Evolutionary conservation across 2,113 vertebrate species (phyloP).

Genomic region (Cynopterus brachyotis): DNA sequence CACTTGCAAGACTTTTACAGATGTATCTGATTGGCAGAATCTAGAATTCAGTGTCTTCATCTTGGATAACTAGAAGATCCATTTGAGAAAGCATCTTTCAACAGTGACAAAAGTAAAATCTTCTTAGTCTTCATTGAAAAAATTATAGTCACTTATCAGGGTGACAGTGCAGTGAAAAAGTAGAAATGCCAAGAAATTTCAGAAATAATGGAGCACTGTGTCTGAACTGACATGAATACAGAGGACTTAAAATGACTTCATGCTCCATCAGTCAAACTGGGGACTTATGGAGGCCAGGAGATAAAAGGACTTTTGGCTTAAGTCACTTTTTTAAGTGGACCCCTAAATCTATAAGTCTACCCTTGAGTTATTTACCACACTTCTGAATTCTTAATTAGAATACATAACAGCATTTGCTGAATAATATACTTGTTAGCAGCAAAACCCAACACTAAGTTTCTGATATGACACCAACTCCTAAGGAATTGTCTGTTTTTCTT

Average conservation of each 20-base stretch:
- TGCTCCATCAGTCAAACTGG: neutral
- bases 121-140: neutral
- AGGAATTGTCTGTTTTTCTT: neutral
- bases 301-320: neutral
- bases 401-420: neutral
- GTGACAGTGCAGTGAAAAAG: neutral
- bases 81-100: neutral
- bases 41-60: neutral
- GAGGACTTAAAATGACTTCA: neutral
- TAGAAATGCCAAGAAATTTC: neutral
- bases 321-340: neutral
- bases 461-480: neutral
- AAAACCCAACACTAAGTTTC: neutral
- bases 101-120: neutral
- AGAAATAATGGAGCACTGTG: neutral
- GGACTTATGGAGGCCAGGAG: neutral
- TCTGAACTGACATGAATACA: neutral
- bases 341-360: neutral
- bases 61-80: neutral
- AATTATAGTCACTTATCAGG: neutral
- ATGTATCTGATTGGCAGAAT: neutral
- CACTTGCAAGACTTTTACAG: neutral
- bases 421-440: neutral
- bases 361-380: neutral
- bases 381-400: neutral